A percentile compares a stretch with the other conserved stretches of the same genome.
Evolutionary conservation across 2,888 invertebrate genomes (phyloP).

Genomic region (Nemoura dubitans): DNA sequence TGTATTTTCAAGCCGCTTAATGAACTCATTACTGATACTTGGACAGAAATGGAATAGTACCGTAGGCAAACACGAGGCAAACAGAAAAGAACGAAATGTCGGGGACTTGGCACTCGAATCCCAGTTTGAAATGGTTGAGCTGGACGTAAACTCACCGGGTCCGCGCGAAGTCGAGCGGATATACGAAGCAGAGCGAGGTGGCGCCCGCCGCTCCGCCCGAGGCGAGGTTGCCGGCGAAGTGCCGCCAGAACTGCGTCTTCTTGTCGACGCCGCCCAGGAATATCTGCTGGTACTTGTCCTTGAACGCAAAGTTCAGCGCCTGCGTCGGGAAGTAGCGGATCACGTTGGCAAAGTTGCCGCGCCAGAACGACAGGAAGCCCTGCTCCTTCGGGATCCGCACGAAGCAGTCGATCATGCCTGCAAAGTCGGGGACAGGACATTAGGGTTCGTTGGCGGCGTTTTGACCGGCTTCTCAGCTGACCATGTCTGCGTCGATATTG

Average conservation of each 20-base stretch:
- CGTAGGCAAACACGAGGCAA: no score
- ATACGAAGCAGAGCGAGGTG: constrained; percentile 78
- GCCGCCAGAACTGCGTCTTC: constrained; percentile 75
- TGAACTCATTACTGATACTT: no score
- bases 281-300: constrained; percentile 77
- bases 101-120: no score
- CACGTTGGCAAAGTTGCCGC: constrained; percentile 82
- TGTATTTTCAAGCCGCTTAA: no score
- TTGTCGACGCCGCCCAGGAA: constrained; percentile 78
- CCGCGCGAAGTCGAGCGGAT: constrained; percentile 79
- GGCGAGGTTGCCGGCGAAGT: constrained; percentile 76
- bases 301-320: constrained; percentile 81
- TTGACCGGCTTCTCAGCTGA: no score
- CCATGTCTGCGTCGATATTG: no score
- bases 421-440: constrained; percentile 48
- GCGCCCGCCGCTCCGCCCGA: constrained; percentile 83
- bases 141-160: constrained; percentile 66
- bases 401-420: constrained; percentile 75
- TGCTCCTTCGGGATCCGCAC: constrained; percentile 74
- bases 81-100: no score
- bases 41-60: no score
- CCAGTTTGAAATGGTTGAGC: no score
- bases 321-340: constrained; percentile 82
- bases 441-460: no score
- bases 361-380: constrained; percentile 76